A percentile compares a stretch with the other conserved stretches of the same genome.
Conservation (phyloP, 2,888 invertebrate genomes). For the Abrostola triplasia region DNA sequence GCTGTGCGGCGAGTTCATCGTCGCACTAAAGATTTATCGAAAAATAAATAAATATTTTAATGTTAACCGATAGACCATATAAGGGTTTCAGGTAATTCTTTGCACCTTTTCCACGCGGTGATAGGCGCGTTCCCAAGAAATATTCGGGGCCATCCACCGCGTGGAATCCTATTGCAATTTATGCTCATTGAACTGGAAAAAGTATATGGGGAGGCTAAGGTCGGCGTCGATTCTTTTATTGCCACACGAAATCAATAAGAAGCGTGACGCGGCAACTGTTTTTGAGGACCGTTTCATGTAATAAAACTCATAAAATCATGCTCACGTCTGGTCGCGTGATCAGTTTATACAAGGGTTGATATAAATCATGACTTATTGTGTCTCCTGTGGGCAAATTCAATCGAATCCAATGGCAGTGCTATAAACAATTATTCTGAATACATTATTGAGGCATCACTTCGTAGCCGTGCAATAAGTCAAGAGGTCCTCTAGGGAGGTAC, state of each 20-base stretch:
- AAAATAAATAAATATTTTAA: constrained; percentile 69
- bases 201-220: constrained; percentile 84
- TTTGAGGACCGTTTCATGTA: constrained; percentile 59
- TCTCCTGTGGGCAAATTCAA: constrained; percentile 74
- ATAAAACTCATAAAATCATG: constrained; percentile 69
- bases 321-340: constrained; percentile 56
- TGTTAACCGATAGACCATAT: constrained; percentile 71
- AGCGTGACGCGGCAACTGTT: constrained; percentile 76
- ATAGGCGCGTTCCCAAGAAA: constrained; percentile 74
- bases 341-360: constrained; percentile 42
- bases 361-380: constrained; percentile 66
- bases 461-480: constrained; percentile 82
- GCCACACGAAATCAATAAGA: constrained; percentile 82
- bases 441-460: constrained; percentile 77
- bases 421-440: constrained; percentile 83
- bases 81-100: constrained; percentile 79
- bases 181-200: constrained; percentile 85
- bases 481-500: constrained; percentile 75
- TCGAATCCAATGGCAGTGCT: constrained; percentile 66
- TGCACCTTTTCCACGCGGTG: constrained; percentile 77
- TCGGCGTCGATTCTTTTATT: constrained; percentile 84
- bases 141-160: constrained; percentile 80
- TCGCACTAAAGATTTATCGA: constrained; percentile 44
- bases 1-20: constrained; percentile 36
- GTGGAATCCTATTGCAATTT: constrained; percentile 87